These are phyloP conservation scores for Alectura lathami DNA, from an alignment of 2,113 vertebrate genomes.

Conservation along the genomic window DNA sequence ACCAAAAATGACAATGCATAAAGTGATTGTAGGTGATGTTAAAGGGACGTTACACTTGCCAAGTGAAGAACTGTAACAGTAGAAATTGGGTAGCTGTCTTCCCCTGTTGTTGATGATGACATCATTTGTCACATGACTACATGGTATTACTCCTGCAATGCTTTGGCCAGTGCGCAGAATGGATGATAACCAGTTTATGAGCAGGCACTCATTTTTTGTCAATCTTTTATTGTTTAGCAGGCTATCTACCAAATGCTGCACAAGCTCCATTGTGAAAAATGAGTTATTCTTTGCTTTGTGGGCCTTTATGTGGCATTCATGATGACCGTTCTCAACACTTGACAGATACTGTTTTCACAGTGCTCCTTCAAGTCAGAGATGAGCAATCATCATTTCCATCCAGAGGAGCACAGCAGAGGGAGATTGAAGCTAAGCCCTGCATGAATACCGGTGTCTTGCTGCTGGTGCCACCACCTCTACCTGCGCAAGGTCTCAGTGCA, in stretches of 20 bases:
- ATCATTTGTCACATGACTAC: rapidly evolving
- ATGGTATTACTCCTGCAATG: background rate
- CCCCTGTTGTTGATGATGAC: background rate
- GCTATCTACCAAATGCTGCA: background rate
- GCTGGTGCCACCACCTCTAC: background rate
- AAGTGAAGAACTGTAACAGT: background rate
- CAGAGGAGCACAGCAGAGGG: background rate
- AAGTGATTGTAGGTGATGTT: background rate
- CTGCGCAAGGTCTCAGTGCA: rapidly evolving
- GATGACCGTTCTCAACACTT: rapidly evolving
- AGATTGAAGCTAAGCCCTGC: background rate
- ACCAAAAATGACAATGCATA: background rate
- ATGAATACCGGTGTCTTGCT: rapidly evolving
- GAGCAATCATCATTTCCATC: background rate
- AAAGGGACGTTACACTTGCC: rapidly evolving
- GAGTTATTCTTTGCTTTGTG: background rate
- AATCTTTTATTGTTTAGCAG: background rate
- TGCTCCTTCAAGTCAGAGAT: background rate
- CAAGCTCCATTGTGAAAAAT: background rate
- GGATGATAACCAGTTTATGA: background rate
- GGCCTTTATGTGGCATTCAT: background rate
- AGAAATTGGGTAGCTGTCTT: background rate
- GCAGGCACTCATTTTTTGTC: background rate
- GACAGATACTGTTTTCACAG: background rate
- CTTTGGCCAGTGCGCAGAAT: background rate